Evolutionary conservation across 2,888 invertebrate genomes (phyloP), one percentile per base, ranked within the genome.

Genomic region (Meliscaeva auricollis): DNA sequence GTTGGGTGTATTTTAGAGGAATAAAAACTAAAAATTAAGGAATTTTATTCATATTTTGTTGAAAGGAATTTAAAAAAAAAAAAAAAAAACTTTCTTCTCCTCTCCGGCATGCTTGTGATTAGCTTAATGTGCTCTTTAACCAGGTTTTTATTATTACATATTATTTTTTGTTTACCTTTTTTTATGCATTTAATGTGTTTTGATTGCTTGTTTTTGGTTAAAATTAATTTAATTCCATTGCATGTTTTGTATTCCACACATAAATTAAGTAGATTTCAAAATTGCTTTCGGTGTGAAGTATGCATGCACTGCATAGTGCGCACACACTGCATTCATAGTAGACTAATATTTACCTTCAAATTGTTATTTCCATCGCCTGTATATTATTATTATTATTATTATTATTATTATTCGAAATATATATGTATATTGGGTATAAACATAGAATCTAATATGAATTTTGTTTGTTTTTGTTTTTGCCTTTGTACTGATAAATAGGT

Each of bases 401-500:
- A n/a, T n/a, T n/a, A n/a, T n/a, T n/a, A n/a, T n/a, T n/a, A n/a
- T n/a, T n/a, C n/a, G n/a, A n/a, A n/a, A n/a, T n/a, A n/a, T n/a
- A n/a, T n/a, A 44, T 62, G 9, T 38, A 15, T 35, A 26, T 17
- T 70, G 11, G n/a, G 38, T 38, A 9, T 69, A 32, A 62, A 74
- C 52, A 69, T 50, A 38, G 20, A 68, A 66, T 50, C 64, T 77
- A 83, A 76, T 41, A 77, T 41, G 74, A 44, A 70, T 41, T 73
- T 60, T 76, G 9, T 64, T 38, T 35, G 41, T 46, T 30, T 62
- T 30, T 41, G 17, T 8, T 64, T 46, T 68, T 62, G 48, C 30
- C 58, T 58, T 72, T 60, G 35, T 13, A 20, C 2, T 1, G 13
- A 5, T 35, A 66, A 30, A 11, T 93, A 99, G 98, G 98, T 99